phyloP scores from a whole-genome alignment of 2,888 invertebrate species.

The Caenorhabditis japonica region DNA sequence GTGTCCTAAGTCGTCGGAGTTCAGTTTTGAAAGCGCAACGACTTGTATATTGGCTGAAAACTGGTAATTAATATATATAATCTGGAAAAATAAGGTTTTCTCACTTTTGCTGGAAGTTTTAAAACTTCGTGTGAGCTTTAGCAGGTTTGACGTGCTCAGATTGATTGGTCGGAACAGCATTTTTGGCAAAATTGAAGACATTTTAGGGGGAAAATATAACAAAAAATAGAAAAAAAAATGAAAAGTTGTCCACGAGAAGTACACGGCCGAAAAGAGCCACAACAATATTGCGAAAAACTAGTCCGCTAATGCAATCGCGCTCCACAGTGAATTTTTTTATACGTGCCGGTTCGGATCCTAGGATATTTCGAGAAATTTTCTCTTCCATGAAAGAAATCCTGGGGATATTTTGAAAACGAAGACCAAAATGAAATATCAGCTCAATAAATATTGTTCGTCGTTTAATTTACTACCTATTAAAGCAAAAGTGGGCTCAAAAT shows the following conservation, averaged over 20 bases:
- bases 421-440: too few species aligned
- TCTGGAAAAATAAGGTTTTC: slow-evolving; percentile 1
- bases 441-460: too few species aligned
- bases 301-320: slow-evolving; percentile 25
- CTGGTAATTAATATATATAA: too few species aligned
- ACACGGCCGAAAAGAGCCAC: slow-evolving; percentile 12
- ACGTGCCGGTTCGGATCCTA: too few species aligned
- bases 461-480: too few species aligned
- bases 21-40: slow-evolving; percentile 64
- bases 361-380: too few species aligned
- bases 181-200: slow-evolving; percentile 16
- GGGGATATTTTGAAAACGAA: too few species aligned
- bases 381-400: too few species aligned
- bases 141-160: not conserved
- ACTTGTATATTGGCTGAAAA: slow-evolving; percentile 42
- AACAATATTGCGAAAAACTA: slow-evolving; percentile 3
- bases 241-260: slow-evolving; percentile 27
- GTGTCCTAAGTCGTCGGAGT: slow-evolving; percentile 69
- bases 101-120: slow-evolving; percentile 8
- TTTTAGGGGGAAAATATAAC: not conserved
- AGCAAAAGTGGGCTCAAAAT: too few species aligned
- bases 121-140: slow-evolving; percentile 4
- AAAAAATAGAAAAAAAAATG: not conserved
- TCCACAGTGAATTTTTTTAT: slow-evolving; percentile 21
- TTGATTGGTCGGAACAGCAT: slow-evolving; percentile 3